A percentile compares a stretch with the other conserved stretches of the same genome.
These are phyloP conservation scores for Drosophila sproati DNA, from an alignment of 1,140 invertebrate genomes.

Conservation along the genomic window DNA sequence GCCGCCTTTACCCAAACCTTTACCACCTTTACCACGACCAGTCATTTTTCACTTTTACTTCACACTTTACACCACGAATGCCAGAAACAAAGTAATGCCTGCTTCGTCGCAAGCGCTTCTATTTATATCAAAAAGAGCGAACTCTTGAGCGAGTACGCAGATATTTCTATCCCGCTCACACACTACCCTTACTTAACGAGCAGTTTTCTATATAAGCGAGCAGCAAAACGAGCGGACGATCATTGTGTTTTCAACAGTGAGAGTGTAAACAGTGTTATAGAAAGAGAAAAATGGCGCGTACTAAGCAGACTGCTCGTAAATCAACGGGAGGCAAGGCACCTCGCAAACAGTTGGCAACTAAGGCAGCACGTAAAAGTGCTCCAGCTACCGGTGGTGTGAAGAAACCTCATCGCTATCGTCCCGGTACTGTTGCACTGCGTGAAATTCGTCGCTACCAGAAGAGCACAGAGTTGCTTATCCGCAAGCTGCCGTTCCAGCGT, in stretches of 20 bases:
- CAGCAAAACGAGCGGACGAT: no score
- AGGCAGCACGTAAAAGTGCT: background rate
- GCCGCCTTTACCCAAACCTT: conserved; percentile 89
- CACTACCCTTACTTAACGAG: background rate
- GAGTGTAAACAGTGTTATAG: no score
- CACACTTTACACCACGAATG: conserved; percentile 14
- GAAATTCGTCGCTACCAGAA: conserved; percentile 93
- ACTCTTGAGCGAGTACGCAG: no score
- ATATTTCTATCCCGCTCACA: background rate
- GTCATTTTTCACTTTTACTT: conserved; percentile 85
- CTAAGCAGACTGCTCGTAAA: background rate
- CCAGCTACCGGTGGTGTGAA: conserved; percentile 94
- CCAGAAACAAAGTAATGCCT: conserved; percentile 12
- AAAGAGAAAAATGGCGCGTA: no score
- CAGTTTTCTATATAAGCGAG: no score
- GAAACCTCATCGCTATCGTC: conserved; percentile 91
- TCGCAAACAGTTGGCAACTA: conserved; percentile 1
- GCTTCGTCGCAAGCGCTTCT: no score
- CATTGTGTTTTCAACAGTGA: no score
- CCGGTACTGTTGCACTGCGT: conserved; percentile 90
- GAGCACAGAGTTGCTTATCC: conserved; percentile 89
- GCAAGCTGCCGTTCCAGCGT: conserved; percentile 94
- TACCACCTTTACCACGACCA: conserved; percentile 88
- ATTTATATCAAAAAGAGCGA: no score
- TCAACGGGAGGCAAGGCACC: conserved; percentile 5